A percentile compares a stretch with the other conserved stretches of the same genome.
Conservation (phyloP, 1,140 invertebrate species). For the Micrasema longulum region DNA sequence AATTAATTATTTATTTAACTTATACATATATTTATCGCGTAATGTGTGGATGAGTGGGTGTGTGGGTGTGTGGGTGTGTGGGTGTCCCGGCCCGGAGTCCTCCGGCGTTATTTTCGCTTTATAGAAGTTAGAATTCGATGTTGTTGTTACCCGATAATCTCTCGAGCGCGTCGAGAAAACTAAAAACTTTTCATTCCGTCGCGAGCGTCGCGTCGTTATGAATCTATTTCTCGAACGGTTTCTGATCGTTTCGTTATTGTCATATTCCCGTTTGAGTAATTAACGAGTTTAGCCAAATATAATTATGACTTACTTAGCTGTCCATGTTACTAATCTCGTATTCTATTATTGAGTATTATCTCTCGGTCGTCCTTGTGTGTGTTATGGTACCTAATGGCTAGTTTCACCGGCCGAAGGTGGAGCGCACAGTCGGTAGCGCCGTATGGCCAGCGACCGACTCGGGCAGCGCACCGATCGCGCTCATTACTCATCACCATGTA, state of each 20-base stretch:
- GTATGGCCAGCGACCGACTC: neutral
- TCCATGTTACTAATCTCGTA: constrained; percentile 55
- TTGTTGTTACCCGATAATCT: constrained; percentile 53
- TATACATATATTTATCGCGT: constrained; percentile 40
- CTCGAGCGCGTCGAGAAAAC: constrained; percentile 41
- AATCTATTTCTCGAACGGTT: constrained; percentile 48
- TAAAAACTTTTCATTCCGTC: constrained; percentile 43
- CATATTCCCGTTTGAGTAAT: constrained; percentile 50
- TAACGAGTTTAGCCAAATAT: constrained; percentile 54
- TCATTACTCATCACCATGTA: neutral
- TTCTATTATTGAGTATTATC: constrained; percentile 55
- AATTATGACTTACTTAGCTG: constrained; percentile 54
- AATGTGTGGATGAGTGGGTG: constrained; percentile 31
- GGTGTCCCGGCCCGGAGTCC: constrained; percentile 30
- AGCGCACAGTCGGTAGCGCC: too few species aligned
- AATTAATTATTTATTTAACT: constrained; percentile 38
- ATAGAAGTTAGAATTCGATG: constrained; percentile 54
- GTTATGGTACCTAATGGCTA: constrained; percentile 49
- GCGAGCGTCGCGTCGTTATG: constrained; percentile 35
- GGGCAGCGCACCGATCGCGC: constrained; percentile 1
- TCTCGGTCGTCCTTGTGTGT: constrained; percentile 55
- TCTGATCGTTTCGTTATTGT: constrained; percentile 45
- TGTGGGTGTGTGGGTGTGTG: constrained; percentile 36
- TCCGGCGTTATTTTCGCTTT: constrained; percentile 51
- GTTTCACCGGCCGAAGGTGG: too few species aligned